Percentiles rank a stretch among this genome's conserved stretches.
Conservation (phyloP, 2,797 vertebrate species). For the Spinus olivaceus region DNA sequence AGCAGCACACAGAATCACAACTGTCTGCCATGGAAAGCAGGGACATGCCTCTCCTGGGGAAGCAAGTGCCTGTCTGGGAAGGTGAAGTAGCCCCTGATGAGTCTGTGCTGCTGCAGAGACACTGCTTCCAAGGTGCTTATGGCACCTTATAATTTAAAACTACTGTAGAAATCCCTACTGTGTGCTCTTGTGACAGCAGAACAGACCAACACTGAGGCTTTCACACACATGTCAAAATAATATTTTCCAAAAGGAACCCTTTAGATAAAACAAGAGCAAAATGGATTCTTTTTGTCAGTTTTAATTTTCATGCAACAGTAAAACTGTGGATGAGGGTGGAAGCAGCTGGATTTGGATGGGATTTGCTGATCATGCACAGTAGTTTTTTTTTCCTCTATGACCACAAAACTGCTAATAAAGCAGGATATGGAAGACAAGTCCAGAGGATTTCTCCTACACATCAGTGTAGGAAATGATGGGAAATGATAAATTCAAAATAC, state of each 20-base stretch:
- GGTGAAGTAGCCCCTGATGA: background rate
- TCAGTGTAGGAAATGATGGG: background rate
- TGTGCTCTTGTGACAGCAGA: background rate
- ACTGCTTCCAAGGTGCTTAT: background rate
- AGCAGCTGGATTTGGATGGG: background rate
- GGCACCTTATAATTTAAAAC: background rate
- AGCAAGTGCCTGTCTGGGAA: background rate
- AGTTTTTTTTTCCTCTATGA: background rate
- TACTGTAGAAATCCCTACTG: background rate
- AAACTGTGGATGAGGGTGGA: background rate
- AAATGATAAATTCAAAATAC: background rate
- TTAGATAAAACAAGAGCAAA: background rate
- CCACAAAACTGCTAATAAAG: background rate
- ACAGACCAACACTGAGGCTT: background rate
- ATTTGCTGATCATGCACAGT: background rate
- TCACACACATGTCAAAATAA: background rate
- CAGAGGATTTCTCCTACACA: background rate
- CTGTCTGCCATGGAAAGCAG: background rate
- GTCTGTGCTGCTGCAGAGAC: background rate
- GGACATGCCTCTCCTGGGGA: fast-evolving
- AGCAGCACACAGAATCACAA: background rate
- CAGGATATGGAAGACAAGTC: background rate
- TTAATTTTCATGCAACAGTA: background rate
- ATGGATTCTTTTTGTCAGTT: background rate
- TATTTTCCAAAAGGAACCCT: background rate